phyloP scores from a whole-genome alignment of 2,113 vertebrate species.

The Pundamilia nyererei region DNA sequence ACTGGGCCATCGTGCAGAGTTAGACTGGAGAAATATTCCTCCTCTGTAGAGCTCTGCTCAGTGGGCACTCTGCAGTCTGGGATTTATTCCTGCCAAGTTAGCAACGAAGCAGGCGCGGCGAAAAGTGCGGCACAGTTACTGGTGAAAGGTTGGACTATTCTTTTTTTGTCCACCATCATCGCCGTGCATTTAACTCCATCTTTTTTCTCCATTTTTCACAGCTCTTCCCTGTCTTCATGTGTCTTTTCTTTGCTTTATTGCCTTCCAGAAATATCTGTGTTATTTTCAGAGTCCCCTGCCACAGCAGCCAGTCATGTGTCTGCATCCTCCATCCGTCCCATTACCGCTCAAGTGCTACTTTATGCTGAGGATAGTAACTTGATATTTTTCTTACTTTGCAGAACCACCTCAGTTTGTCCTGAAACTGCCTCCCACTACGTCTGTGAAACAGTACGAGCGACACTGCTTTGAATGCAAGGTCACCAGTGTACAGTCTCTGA shows the following conservation, averaged over 20 bases:
- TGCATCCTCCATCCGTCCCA: slow-evolving; percentile 5
- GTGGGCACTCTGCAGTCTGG: slow-evolving; percentile 80
- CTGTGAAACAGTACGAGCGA: slow-evolving; percentile 82
- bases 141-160: slow-evolving; percentile 74
- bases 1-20: slow-evolving; percentile 80
- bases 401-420: slow-evolving; percentile 89
- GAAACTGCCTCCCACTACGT: slow-evolving; percentile 82
- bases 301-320: not conserved
- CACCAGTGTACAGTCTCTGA: slow-evolving; percentile 78
- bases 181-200: not conserved
- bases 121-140: slow-evolving; percentile 80
- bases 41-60: slow-evolving; percentile 81
- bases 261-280: not conserved
- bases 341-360: not conserved
- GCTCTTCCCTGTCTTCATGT: not conserved
- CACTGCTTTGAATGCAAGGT: slow-evolving; percentile 84
- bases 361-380: not conserved
- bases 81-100: slow-evolving; percentile 84
- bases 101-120: slow-evolving; percentile 85
- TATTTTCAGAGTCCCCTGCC: not conserved
- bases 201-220: slow-evolving; percentile 21
- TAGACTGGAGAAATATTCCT: slow-evolving; percentile 78
- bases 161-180: slow-evolving; percentile 25
- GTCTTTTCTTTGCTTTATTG: not conserved
- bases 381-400: slow-evolving; percentile 72